phyloP scores from a whole-genome alignment of 2,888 invertebrate species.

The Dione vanillae region DNA sequence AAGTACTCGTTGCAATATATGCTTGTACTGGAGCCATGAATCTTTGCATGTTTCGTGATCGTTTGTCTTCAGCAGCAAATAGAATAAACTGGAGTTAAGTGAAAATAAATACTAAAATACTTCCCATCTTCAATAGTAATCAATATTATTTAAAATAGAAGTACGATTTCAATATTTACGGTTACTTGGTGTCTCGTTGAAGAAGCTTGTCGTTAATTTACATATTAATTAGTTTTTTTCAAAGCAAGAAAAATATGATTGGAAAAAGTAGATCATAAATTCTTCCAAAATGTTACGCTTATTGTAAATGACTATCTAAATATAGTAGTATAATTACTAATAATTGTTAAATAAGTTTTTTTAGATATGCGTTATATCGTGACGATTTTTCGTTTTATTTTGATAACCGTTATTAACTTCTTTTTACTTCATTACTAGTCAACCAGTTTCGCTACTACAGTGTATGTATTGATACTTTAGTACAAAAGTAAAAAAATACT shows the following conservation, averaged over 20 bases:
- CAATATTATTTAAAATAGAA: constrained; percentile 20
- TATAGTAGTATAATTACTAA: no score
- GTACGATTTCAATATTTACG: constrained; percentile 19
- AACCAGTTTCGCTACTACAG: no score
- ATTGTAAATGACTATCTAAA: no score
- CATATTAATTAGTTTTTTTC: constrained; percentile 6
- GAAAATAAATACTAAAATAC: constrained; percentile 38
- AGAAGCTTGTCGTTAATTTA: constrained; percentile 6
- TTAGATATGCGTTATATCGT: no score
- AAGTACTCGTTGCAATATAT: constrained; percentile 24
- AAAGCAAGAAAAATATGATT: not conserved
- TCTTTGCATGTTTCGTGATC: constrained; percentile 40
- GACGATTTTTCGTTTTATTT: no score
- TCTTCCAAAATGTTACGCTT: no score
- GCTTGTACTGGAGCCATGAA: not conserved
- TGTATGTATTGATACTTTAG: no score
- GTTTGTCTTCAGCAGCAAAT: constrained; percentile 39
- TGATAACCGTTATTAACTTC: no score
- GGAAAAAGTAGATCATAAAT: no score
- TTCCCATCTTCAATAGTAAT: constrained; percentile 32
- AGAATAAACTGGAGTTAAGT: constrained; percentile 41
- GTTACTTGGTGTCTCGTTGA: not conserved
- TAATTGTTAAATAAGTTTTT: no score
- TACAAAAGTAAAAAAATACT: no score
- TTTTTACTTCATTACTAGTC: no score